These are phyloP conservation scores for Phocoena sinus DNA, from an alignment of 2,113 vertebrate genomes.

Conservation along the genomic window DNA sequence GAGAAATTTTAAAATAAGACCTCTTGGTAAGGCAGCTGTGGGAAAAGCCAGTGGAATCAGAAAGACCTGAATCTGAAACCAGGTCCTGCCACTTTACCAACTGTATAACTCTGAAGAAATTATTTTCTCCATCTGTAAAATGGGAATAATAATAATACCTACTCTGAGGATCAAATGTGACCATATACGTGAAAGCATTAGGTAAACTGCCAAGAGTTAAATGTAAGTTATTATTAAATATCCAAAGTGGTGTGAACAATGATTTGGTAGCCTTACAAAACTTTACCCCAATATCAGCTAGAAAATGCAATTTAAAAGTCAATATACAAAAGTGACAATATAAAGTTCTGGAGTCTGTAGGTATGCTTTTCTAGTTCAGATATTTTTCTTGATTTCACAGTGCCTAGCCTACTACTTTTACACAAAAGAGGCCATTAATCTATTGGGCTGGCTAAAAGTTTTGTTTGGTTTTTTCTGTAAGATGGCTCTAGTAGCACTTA, in stretches of 20 bases:
- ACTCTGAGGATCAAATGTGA: conserved; percentile 23
- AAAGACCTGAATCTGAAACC: conserved; percentile 31
- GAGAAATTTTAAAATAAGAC: neutral
- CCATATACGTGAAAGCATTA: conserved; percentile 24
- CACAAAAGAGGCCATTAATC: neutral
- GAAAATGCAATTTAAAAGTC: conserved; percentile 34
- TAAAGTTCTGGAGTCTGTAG: conserved; percentile 4
- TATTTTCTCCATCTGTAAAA: conserved; percentile 27
- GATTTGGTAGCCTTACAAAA: neutral
- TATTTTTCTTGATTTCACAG: conserved; percentile 41
- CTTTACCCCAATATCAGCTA: neutral
- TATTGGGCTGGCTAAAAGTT: too few relatives aligned
- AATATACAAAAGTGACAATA: conserved; percentile 12
- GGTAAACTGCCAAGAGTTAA: conserved; percentile 22
- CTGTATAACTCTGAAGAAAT: neutral
- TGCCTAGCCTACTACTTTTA: neutral
- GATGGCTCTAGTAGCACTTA: too few relatives aligned
- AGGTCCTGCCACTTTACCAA: neutral
- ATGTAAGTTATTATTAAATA: conserved; percentile 20
- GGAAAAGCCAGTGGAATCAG: neutral
- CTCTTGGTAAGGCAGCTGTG: neutral
- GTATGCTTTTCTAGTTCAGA: neutral
- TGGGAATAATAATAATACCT: conserved; percentile 25
- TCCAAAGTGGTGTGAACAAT: neutral
- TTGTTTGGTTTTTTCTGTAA: too few relatives aligned